Percentiles rank a stretch among this genome's conserved stretches.
Evolutionary conservation across 2,888 invertebrate species (phyloP).

Genomic region (Drosophila emarginata): DNA sequence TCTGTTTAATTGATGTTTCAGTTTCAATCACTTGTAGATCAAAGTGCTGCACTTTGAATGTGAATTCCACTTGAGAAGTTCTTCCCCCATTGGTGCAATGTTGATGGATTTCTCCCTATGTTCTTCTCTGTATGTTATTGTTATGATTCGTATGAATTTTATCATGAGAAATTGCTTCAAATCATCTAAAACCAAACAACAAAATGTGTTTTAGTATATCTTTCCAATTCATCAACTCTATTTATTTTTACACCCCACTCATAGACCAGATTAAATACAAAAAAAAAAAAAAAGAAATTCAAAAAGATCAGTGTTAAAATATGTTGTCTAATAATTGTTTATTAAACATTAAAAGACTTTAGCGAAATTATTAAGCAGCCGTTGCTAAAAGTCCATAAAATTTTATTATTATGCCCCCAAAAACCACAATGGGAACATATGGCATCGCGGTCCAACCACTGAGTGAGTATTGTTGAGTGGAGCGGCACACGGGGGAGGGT

Average conservation of each 20-base stretch:
- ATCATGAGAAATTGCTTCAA: slow-evolving; percentile 53
- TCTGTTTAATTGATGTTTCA: slow-evolving; percentile 5
- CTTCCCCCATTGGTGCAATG: slow-evolving; percentile 17
- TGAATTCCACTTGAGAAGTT: slow-evolving; percentile 7
- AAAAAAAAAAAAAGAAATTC: slow-evolving; percentile 53
- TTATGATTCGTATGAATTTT: slow-evolving; percentile 73
- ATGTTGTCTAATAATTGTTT: slow-evolving; percentile 75
- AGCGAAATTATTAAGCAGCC: slow-evolving; percentile 66
- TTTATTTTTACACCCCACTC: slow-evolving; percentile 51
- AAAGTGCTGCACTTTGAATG: slow-evolving; percentile 16
- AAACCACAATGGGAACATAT: slow-evolving; percentile 48
- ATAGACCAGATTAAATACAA: slow-evolving; percentile 11
- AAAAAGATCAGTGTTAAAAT: slow-evolving; percentile 25
- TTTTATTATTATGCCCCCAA: slow-evolving; percentile 46
- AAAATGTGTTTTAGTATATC: not conserved
- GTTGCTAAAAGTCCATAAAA: slow-evolving; percentile 62
- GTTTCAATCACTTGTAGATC: slow-evolving; percentile 16
- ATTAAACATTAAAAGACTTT: slow-evolving; percentile 70
- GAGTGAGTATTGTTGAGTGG: slow-evolving; percentile 20
- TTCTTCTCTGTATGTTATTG: slow-evolving; percentile 59
- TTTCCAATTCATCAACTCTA: slow-evolving; percentile 32
- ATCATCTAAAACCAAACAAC: slow-evolving; percentile 20
- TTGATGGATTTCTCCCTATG: slow-evolving; percentile 29
- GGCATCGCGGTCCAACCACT: slow-evolving; percentile 51
- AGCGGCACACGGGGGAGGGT: not conserved